phyloP scores from a whole-genome alignment of 64 coral and sea anemone species.

The Catalaphyllia jardinei region DNA sequence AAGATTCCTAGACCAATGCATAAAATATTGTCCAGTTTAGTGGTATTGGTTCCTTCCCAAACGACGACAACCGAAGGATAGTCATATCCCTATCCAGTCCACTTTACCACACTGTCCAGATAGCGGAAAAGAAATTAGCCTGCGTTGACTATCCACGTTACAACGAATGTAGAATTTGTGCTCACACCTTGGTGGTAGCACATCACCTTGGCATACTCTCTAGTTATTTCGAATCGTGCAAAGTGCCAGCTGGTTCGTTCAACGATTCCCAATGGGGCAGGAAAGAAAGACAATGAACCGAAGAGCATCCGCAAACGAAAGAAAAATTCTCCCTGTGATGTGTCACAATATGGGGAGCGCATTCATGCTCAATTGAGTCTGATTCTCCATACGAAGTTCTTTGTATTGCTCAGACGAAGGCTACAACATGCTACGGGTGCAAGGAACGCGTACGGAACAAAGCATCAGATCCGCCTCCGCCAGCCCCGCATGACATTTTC shows the following conservation, averaged over 20 bases:
- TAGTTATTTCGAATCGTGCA: constrained; percentile 6
- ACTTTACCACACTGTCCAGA: constrained; percentile 17
- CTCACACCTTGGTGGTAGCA: constrained; percentile 61
- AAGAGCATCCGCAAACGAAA: neutral
- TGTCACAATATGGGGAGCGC: neutral
- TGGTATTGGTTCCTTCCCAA: constrained; percentile 50
- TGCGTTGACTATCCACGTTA: constrained; percentile 43
- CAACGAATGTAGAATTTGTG: constrained; percentile 49
- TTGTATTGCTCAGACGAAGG: too few species aligned
- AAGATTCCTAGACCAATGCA: constrained; percentile 46
- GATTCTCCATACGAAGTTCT: too few species aligned
- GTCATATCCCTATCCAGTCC: constrained; percentile 30
- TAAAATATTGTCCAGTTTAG: constrained; percentile 4
- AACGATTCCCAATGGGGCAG: neutral
- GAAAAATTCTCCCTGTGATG: constrained; percentile 3
- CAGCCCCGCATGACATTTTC: constrained; percentile 53
- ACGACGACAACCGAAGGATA: neutral
- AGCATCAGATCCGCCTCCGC: constrained; percentile 32
- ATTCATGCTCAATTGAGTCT: too few species aligned
- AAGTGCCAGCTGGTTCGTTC: constrained; percentile 8
- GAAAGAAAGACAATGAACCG: constrained; percentile 26
- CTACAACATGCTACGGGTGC: too few species aligned
- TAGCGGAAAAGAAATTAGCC: constrained; percentile 20
- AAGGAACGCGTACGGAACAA: too few species aligned
- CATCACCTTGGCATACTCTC: constrained; percentile 12